Evolutionary conservation across 2,888 invertebrate species (phyloP), one percentile per base, ranked within the genome.

Genomic region (Cecidostiba fungosa): DNA sequence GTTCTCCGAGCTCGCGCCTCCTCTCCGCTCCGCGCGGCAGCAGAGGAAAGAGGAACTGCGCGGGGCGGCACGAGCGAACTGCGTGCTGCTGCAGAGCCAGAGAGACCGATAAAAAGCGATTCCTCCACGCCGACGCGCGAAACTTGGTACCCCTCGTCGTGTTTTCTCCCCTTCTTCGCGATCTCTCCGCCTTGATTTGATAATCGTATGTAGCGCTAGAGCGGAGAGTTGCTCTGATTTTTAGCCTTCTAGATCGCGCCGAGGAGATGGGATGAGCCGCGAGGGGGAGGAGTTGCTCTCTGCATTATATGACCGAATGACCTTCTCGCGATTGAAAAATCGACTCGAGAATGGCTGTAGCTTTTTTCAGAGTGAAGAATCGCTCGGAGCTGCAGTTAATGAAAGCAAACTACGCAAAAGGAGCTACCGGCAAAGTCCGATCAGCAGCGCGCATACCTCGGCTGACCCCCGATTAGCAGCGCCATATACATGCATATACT

Each of bases 111-210:
- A 84, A 86, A 86, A 86, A 86, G 72, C 84, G 80, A 86, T 84
- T 78, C 85, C 85, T n/a, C n/a, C 54, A 59, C 54, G 70, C 85
- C 87, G 80, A 85, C 82, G 86, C 85, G 85, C 77, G 85, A 82
- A 86, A 81, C 81, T 84, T 84, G 47, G 66, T 84, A 77, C 81
- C 77, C 82, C 73, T 47, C 74, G 43, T 50, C 50, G 73, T 23
- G 14, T 36, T 14, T 19, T 77, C 54, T 79, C 29, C 43, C 39
- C 19, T 59, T 73, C 19, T 59, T 73, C 23, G 19, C 23, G 39
- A 36, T 73, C 73, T n/a, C 73, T n/a, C 43, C 29, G 54, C 32
- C 54, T 78, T 78, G 77, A 78, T 66, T 78, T 66, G 77, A 62
- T 66, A 66, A 78, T 78, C 77, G 77, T 43, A 26, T 66, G 77